Evolutionary conservation across 2,113 vertebrate genomes (phyloP).

Genomic region (Apaloderma vittatum): DNA sequence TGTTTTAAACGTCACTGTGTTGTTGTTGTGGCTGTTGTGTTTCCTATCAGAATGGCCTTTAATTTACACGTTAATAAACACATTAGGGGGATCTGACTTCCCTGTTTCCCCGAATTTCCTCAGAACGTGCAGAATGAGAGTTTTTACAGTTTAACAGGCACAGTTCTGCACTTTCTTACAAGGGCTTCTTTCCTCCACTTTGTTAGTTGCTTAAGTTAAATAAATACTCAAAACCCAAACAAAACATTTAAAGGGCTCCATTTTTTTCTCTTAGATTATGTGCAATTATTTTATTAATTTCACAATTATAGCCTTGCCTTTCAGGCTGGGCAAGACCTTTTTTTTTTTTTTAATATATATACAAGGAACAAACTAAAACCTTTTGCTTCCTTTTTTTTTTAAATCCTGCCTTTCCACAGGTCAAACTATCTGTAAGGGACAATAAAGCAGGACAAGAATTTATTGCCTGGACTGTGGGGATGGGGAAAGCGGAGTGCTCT

Average conservation of each 20-base stretch:
- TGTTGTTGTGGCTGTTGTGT: not conserved
- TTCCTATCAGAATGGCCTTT: not conserved
- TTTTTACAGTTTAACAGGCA: not conserved
- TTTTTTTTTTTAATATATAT: not conserved
- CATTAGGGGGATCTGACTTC: not conserved
- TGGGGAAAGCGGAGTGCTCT: not conserved
- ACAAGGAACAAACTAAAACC: not conserved
- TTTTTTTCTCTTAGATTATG: not conserved
- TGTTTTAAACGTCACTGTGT: not conserved
- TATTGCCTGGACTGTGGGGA: not conserved
- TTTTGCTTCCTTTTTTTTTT: not conserved
- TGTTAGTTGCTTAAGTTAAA: not conserved
- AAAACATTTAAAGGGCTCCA: not conserved
- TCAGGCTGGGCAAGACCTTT: not conserved
- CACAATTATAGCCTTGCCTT: not conserved
- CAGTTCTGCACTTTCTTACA: not conserved
- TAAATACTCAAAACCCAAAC: not conserved
- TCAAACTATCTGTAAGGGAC: not conserved
- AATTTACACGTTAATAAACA: not conserved
- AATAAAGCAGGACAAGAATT: not conserved
- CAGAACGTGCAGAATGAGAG: not conserved
- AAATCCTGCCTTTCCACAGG: not conserved
- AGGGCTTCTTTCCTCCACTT: not conserved
- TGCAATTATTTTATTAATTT: slow-evolving; percentile 23
- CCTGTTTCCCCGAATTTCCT: not conserved